Evolutionary conservation across 2,113 vertebrate genomes (phyloP).

Genomic region (Dermatemys mawii): DNA sequence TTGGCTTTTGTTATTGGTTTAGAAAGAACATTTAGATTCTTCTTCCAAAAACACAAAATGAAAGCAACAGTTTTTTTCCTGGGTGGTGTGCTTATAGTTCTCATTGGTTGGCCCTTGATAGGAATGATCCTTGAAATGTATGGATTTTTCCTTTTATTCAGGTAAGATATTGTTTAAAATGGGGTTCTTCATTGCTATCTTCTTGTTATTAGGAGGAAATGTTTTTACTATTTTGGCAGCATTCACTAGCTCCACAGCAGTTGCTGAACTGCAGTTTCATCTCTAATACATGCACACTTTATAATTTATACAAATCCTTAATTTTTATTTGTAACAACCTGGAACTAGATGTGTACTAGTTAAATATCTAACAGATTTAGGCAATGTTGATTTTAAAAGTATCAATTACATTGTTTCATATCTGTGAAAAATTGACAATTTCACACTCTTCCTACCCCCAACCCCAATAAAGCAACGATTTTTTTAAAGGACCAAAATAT

Average conservation of each 20-base stretch:
- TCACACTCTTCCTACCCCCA: neutral
- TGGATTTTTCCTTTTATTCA: constrained; percentile 97
- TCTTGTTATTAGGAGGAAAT: neutral
- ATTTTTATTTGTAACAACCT: neutral
- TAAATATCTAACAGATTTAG: neutral
- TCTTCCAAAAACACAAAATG: constrained; percentile 98
- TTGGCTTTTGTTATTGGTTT: constrained; percentile 96
- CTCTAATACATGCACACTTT: neutral
- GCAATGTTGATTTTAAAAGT: too few species aligned
- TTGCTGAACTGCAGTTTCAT: neutral
- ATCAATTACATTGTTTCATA: neutral
- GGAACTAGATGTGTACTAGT: neutral
- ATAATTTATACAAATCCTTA: neutral
- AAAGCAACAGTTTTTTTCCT: constrained; percentile 97
- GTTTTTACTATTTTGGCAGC: rapidly evolving
- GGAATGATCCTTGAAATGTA: constrained; percentile 97
- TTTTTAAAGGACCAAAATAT: neutral
- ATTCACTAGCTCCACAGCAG: neutral
- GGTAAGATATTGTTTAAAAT: constrained; percentile 77
- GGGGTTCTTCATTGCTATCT: neutral
- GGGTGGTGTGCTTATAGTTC: constrained; percentile 94
- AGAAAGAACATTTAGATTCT: constrained; percentile 97
- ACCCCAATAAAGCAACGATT: neutral
- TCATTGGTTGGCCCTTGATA: constrained; percentile 95
- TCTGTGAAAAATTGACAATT: neutral